phyloP scores from a whole-genome alignment of 2,888 invertebrate genomes.

The Dryobotodes eremita region DNA sequence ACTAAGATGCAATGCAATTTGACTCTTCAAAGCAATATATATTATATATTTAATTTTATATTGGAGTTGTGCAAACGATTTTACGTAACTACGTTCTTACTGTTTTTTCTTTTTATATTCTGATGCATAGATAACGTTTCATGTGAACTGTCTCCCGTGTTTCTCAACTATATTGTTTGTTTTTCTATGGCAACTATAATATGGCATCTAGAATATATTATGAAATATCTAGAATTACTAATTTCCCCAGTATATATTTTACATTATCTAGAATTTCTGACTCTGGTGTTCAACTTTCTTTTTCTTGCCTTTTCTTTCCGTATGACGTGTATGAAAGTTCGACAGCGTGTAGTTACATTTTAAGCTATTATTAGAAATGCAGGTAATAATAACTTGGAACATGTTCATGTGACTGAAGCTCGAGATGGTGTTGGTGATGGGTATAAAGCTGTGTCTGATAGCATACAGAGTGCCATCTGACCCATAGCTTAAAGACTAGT shows the following conservation, averaged over 20 bases:
- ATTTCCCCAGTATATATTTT: conserved; percentile 47
- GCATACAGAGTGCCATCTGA: conserved; percentile 89
- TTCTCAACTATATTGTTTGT: conserved; percentile 49
- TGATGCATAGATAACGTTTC: conserved; percentile 40
- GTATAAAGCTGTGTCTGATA: conserved; percentile 81
- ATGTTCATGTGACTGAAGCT: conserved; percentile 70
- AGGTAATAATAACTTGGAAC: conserved; percentile 62
- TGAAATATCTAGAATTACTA: conserved; percentile 35
- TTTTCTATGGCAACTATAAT: conserved; percentile 56
- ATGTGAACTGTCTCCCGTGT: conserved; percentile 68
- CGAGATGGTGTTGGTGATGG: conserved; percentile 68
- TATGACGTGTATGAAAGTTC: conserved; percentile 57
- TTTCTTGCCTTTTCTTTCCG: conserved; percentile 58
- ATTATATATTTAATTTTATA: conserved; percentile 39
- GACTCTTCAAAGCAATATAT: conserved; percentile 21
- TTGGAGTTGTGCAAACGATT: conserved; percentile 11
- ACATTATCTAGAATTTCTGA: conserved; percentile 38
- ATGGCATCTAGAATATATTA: conserved; percentile 54
- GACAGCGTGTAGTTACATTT: conserved; percentile 67
- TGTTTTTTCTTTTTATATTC: conserved; percentile 27
- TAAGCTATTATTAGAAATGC: conserved; percentile 64
- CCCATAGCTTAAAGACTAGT: conserved; percentile 87
- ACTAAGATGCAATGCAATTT: conserved; percentile 30
- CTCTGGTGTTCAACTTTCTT: conserved; percentile 44
- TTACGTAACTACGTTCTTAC: conserved; percentile 8